Evolutionary conservation across 2,113 vertebrate genomes (phyloP), one percentile per base, ranked within the genome.

Genomic region (Hyla sarda): DNA sequence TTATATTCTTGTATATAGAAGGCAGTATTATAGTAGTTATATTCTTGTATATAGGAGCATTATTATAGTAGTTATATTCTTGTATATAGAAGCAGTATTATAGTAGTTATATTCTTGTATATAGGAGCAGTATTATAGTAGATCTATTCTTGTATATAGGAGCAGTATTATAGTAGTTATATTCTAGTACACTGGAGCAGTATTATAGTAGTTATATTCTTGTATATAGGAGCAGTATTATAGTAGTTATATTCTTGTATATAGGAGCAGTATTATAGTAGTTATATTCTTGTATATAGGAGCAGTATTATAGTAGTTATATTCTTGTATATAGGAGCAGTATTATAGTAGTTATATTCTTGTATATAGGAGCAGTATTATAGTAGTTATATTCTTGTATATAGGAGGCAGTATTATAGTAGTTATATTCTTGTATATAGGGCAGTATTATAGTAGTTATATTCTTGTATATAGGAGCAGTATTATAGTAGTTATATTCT

Each of bases 401-500:
- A 58, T 23, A 52, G 50, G 54, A 21, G 54, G 54, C 54, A 58
- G 54, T 58, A 58, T 58, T 58, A 58, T 58, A 58, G 21, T 23
- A 58, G 54, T 58, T 58, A 58, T 58, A 58, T 58, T 58, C 54
- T n/a, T 58, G 19, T 1, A 58, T 8, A 58, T 58, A 58, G 54
- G 54, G 6, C 54, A 23, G 54, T n/a, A 58, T 58, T 58, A 58
- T n/a, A 58, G 54, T 58, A 58, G 19, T 58, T 58, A n/a, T 58
- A 58, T n/a, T n/a, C 21, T n/a, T 58, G 54, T 23, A n/a, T 8
- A 58, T 58, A n/a, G 54, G 52, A 9, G 54, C 54, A 58, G 54
- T 58, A 58, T 58, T 58, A 58, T 58, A 58, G 54, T 58, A 58
- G 54, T 58, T 58, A 58, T 58, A 58, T 58, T 58, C 54, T 58